These are phyloP conservation scores for Paraplagusia blochii DNA, from an alignment of 2,113 vertebrate genomes.

Conservation along the genomic window DNA sequence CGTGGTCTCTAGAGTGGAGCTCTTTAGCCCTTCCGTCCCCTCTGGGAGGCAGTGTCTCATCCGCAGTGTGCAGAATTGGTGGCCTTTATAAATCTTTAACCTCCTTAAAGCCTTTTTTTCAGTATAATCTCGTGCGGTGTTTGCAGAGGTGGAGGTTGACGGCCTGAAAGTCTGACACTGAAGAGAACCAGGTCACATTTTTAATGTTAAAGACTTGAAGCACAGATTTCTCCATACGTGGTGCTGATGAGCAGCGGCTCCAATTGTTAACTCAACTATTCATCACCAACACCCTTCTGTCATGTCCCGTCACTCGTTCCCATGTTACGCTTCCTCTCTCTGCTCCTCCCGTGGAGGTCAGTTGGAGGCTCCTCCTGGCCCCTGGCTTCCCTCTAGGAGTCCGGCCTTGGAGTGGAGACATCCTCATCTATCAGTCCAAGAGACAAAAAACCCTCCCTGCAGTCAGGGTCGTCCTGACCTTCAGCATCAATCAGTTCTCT, in stretches of 20 bases:
- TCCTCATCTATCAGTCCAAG: constrained; percentile 33
- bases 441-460: constrained; percentile 6
- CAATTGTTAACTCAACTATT: constrained; percentile 17
- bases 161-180: too few species aligned
- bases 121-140: too few species aligned
- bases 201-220: background rate
- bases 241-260: constrained; percentile 5
- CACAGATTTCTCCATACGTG: background rate
- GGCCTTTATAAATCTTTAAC: background rate
- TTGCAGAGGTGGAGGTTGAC: too few species aligned
- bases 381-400: background rate
- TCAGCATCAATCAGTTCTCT: constrained; percentile 12
- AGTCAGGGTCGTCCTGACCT: constrained; percentile 51
- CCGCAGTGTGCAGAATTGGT: background rate
- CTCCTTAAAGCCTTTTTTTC: too few species aligned
- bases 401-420: constrained; percentile 26
- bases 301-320: constrained; percentile 31
- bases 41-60: too few species aligned
- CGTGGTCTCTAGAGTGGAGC: constrained; percentile 10
- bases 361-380: background rate
- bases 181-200: background rate
- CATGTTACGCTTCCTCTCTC: constrained; percentile 37
- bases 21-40: constrained; percentile 5
- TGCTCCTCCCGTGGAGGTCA: constrained; percentile 32
- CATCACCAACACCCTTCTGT: constrained; percentile 23